Conservation (phyloP, 1,140 invertebrate genomes). For the Eueides isabella region DNA sequence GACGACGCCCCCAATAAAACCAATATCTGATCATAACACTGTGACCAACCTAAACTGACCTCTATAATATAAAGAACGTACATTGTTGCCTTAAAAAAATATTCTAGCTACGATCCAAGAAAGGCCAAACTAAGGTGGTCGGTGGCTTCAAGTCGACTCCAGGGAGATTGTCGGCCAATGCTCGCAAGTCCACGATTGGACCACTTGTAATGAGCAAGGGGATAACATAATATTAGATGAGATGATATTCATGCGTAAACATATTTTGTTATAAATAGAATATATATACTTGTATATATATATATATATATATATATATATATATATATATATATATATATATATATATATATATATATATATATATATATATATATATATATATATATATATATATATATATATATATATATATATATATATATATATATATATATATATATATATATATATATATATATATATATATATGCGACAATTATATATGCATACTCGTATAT, state of each 20-base stretch:
- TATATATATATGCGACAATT: too few relatives aligned
- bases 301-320: background rate
- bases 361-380: too few relatives aligned
- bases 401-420: too few relatives aligned
- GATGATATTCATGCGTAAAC: conserved; percentile 47
- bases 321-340: too few relatives aligned
- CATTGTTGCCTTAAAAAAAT: background rate
- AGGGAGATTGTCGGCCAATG: conserved; percentile 56
- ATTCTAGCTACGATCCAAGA: background rate
- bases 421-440: too few relatives aligned
- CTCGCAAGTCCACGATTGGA: conserved; percentile 53
- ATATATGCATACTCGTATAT: too few relatives aligned
- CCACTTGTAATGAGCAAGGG: conserved; percentile 58
- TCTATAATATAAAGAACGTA: conserved; percentile 7
- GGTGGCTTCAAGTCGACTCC: conserved; percentile 45
- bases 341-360: too few relatives aligned
- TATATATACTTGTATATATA: background rate
- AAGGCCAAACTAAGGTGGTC: conserved; percentile 24
- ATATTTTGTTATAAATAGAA: conserved; percentile 12
- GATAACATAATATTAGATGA: conserved; percentile 55
- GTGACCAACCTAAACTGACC: conserved; percentile 35
- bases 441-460: too few relatives aligned
- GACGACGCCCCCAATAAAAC: conserved; percentile 47
- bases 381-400: too few relatives aligned
- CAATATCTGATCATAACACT: conserved; percentile 49